Evolutionary conservation across 2,888 invertebrate genomes (phyloP), one percentile per base, ranked within the genome.

Genomic region (Lumbricus terrestris): DNA sequence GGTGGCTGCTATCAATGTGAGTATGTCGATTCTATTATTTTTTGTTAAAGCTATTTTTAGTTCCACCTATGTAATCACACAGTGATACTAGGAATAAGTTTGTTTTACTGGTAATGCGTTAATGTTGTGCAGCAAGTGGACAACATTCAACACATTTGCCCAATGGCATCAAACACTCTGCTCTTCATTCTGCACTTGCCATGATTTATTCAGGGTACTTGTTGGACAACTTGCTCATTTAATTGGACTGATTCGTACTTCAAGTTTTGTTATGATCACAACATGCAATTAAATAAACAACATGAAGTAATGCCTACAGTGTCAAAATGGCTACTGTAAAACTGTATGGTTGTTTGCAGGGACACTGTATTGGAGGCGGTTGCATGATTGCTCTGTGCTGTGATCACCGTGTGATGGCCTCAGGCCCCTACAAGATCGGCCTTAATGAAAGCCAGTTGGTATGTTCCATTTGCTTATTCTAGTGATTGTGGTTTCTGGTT

Each of bases 361-460:
- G 97, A 11, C 97, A 97, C 93, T 96, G 97, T 0, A 97, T 97
- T 82, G 97, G 97, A 37, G 97, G 97, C 6, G 98, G 98, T 0
- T 98, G 98, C 93, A 95, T 98, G 0, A 93, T 98, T 23, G 96
- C 98, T 0, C 95, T 97, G 93, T 96, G 96, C 82, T 97, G 97
- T 94, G 98, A 98, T 95, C 97, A 98, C 95, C 96, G 98, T 91
- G 96, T 97, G 0, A 97, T 98, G 97, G 90, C 91, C 34, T 96
- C 97, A n/a, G 94, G 95, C 40, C 97, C 97, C 92, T 97, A 95
- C 93, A 96, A 96, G 23, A 98, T 98, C 90, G 98, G 98, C 0
- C 95, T 98, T 0, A 98, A 98, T 94, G 98, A 98, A 96, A 97
- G 97, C 0, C 96, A 97, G 90, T 95, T 98, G 88, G 98, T 91